Evolutionary conservation across 2,888 invertebrate species (phyloP).

Genomic region (Schizaphis graminum): DNA sequence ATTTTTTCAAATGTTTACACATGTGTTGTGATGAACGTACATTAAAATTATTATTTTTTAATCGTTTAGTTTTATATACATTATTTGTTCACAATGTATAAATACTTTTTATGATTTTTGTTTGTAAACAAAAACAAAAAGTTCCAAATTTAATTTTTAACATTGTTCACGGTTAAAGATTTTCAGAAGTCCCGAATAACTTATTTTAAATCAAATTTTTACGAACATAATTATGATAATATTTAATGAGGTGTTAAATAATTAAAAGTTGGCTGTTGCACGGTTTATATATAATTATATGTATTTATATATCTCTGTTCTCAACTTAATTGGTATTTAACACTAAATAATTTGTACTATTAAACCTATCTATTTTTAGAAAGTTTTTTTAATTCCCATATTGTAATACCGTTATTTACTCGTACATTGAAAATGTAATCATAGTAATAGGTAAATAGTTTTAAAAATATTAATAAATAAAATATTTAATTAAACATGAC

Average conservation of each 20-base stretch:
- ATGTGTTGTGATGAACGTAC: slow-evolving; percentile 4
- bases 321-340: slow-evolving; percentile 10
- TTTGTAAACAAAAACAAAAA: slow-evolving; percentile 29
- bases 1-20: slow-evolving; percentile 17
- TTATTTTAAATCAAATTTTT: not conserved
- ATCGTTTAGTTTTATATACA: slow-evolving; percentile 22
- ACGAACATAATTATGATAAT: slow-evolving; percentile 28
- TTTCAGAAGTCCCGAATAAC: not conserved
- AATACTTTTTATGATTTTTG: slow-evolving; percentile 41
- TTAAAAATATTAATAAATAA: not conserved
- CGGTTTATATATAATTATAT: slow-evolving; percentile 2
- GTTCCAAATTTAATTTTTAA: not conserved
- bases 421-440: slow-evolving; percentile 19
- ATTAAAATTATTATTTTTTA: slow-evolving; percentile 30
- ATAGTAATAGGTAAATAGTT: slow-evolving; percentile 14
- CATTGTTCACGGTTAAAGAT: not conserved
- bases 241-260: slow-evolving; percentile 37
- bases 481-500: not conserved
- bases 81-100: slow-evolving; percentile 32
- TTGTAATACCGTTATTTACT: not conserved
- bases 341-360: slow-evolving; percentile 6
- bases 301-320: not conserved
- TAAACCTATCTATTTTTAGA: slow-evolving; percentile 33
- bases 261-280: slow-evolving; percentile 35
- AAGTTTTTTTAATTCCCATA: not conserved